Percentiles rank a stretch among this genome's conserved stretches.
These are phyloP conservation scores for Tinea pellionella DNA, from an alignment of 2,888 invertebrate species.

Conservation along the genomic window DNA sequence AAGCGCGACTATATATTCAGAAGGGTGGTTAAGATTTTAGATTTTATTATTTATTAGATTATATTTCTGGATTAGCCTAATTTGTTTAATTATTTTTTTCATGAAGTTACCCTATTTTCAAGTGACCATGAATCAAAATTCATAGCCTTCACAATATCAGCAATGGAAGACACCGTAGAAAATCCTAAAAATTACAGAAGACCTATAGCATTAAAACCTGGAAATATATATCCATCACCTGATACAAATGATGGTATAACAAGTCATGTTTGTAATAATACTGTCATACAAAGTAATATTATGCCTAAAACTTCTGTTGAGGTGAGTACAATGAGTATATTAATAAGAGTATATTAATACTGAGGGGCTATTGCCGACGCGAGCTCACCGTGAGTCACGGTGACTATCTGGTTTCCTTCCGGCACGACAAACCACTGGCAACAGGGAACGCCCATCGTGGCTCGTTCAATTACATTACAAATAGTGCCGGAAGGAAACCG, in stretches of 20 bases:
- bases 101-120: constrained; percentile 41
- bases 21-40: too few species aligned
- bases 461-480: too few species aligned
- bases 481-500: too few species aligned
- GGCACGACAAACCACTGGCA: too few species aligned
- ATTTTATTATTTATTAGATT: neutral
- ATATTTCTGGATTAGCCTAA: neutral
- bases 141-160: constrained; percentile 52
- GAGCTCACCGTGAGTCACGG: too few species aligned
- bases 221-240: constrained; percentile 29
- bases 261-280: constrained; percentile 39
- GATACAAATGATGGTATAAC: constrained; percentile 26
- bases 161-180: constrained; percentile 33
- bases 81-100: neutral
- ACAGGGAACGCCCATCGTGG: too few species aligned
- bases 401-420: too few species aligned
- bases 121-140: constrained; percentile 36
- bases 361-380: too few species aligned
- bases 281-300: constrained; percentile 45
- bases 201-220: constrained; percentile 34
- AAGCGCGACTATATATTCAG: too few species aligned
- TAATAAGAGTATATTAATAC: too few species aligned
- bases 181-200: constrained; percentile 42
- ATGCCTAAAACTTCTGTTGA: constrained; percentile 44
- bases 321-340: too few species aligned